Conservation (phyloP, 2,113 vertebrate species). For the Coptodon rendalli region DNA sequence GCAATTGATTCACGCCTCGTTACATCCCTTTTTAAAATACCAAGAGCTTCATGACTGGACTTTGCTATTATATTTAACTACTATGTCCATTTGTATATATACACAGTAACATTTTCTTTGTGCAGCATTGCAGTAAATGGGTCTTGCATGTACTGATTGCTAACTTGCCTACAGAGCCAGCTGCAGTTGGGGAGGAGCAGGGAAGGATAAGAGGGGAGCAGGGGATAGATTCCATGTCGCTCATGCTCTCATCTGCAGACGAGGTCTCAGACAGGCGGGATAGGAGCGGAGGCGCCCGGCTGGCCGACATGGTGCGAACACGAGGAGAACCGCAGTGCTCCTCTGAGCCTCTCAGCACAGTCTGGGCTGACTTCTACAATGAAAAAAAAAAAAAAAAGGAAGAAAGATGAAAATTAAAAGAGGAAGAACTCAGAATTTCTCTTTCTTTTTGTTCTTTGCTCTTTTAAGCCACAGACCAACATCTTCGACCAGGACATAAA, state of each 20-base stretch:
- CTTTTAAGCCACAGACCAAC: no score
- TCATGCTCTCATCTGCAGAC: conserved; percentile 86
- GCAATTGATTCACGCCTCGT: neutral
- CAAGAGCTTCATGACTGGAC: neutral
- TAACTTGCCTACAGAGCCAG: conserved; percentile 62
- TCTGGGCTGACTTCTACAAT: conserved; percentile 85
- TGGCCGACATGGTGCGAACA: conserved; percentile 80
- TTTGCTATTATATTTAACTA: neutral
- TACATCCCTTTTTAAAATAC: neutral
- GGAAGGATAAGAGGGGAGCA: conserved; percentile 76
- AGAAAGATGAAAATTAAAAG: neutral
- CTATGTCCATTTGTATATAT: neutral
- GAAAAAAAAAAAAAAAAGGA: neutral
- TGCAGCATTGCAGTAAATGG: neutral
- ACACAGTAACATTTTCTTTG: neutral
- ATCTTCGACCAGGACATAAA: neutral
- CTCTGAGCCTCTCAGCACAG: conserved; percentile 86
- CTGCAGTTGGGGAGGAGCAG: conserved; percentile 52
- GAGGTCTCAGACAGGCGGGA: conserved; percentile 85
- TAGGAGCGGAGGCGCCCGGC: conserved; percentile 76
- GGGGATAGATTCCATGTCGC: conserved; percentile 84
- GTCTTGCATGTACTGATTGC: conserved; percentile 17
- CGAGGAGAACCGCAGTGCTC: conserved; percentile 88
- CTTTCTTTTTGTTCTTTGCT: neutral
- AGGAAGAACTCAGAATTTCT: neutral